Conservation (phyloP, 2,888 invertebrate genomes). For the Amiota minor region DNA sequence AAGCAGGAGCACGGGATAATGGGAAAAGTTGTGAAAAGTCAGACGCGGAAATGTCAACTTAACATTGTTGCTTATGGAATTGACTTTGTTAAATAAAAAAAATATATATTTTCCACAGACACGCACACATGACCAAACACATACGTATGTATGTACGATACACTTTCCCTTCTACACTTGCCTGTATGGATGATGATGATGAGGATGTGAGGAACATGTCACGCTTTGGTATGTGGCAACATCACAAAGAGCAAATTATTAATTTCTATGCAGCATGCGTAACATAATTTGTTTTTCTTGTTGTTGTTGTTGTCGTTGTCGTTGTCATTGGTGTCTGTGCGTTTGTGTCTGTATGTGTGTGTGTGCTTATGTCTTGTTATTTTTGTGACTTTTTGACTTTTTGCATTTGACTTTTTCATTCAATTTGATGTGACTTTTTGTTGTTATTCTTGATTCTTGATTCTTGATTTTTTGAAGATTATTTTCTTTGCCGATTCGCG, state of each 20-base stretch:
- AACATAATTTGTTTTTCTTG: conserved; percentile 54
- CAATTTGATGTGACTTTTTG: conserved; percentile 60
- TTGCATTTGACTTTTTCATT: conserved; percentile 56
- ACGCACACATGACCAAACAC: too few species aligned
- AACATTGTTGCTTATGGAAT: conserved; percentile 44
- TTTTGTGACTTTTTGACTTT: too few species aligned
- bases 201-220: background rate
- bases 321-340: background rate
- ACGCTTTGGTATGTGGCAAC: background rate
- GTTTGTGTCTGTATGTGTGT: too few species aligned
- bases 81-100: conserved; percentile 36
- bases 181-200: background rate
- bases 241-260: conserved; percentile 50
- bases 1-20: background rate
- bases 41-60: conserved; percentile 61
- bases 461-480: conserved; percentile 28
- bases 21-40: background rate
- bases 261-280: conserved; percentile 64
- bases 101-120: background rate
- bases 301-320: conserved; percentile 35
- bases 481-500: background rate
- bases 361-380: too few species aligned
- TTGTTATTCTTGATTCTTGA: conserved; percentile 38
- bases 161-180: background rate
- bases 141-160: too few species aligned